Conservation (phyloP, 2,797 vertebrate species). For the Parotocinclus haroldoi region DNA sequence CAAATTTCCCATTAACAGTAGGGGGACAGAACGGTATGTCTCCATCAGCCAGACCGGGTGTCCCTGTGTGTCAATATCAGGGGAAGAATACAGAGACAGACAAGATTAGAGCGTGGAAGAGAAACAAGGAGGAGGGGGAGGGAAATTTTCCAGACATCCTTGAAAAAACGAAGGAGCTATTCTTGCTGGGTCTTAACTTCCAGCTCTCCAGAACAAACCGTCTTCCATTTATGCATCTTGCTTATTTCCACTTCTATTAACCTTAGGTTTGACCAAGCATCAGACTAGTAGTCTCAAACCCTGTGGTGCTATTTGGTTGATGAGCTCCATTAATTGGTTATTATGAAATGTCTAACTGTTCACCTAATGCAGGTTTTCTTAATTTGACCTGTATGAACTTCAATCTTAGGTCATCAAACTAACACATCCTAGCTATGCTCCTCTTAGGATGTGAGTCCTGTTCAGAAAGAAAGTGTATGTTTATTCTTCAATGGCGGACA, state of each 20-base stretch:
- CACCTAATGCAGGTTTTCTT: not conserved
- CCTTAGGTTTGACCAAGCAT: not conserved
- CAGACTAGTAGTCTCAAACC: not conserved
- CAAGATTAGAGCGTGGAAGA: slow-evolving; percentile 47
- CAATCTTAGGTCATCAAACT: not conserved
- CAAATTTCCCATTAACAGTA: slow-evolving; percentile 26
- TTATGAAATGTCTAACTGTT: slow-evolving; percentile 1
- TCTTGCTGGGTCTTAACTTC: slow-evolving; percentile 57
- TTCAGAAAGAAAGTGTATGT: slow-evolving; percentile 51
- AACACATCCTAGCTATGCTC: not conserved
- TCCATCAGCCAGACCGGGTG: slow-evolving; percentile 25
- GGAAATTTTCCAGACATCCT: slow-evolving; percentile 70
- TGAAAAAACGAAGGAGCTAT: slow-evolving; percentile 66
- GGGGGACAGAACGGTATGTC: slow-evolving; percentile 22
- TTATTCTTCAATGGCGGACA: slow-evolving; percentile 54
- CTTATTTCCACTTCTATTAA: slow-evolving; percentile 41
- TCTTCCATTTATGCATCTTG: slow-evolving; percentile 48
- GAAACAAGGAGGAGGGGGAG: slow-evolving; percentile 24
- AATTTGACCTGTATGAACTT: slow-evolving; percentile 3
- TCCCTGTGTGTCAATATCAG: slow-evolving; percentile 58
- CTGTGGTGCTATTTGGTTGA: slow-evolving; percentile 3
- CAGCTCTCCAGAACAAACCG: slow-evolving; percentile 58
- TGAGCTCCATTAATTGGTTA: not conserved
- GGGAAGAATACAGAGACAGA: slow-evolving; percentile 56
- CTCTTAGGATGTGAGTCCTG: not conserved